Evolutionary conservation across 2,888 invertebrate species (phyloP).

Genomic region (Drosophila ezoana): DNA sequence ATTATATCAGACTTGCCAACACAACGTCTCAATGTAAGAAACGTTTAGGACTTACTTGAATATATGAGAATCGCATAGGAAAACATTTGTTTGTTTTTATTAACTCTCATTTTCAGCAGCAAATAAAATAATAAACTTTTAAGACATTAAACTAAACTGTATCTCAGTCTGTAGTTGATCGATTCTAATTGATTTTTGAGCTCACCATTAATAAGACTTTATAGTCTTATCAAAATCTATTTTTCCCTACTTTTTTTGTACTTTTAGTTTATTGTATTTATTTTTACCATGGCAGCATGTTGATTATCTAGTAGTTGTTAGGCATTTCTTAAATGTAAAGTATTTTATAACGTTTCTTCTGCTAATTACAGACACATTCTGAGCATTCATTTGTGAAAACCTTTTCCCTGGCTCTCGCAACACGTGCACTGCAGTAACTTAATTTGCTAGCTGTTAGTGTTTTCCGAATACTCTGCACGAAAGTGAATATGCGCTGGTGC

Average conservation of each 20-base stretch:
- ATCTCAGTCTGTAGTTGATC: no score
- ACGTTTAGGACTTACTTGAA: no score
- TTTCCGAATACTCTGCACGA: constrained; percentile 11
- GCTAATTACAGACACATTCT: constrained; percentile 34
- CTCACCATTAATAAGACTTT: no score
- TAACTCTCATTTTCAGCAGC: no score
- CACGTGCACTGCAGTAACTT: constrained; percentile 59
- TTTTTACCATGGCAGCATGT: neutral
- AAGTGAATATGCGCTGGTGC: neutral
- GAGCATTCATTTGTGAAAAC: constrained; percentile 24
- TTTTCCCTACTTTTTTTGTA: neutral
- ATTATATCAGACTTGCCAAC: no score
- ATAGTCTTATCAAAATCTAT: no score
- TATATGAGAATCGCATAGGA: no score
- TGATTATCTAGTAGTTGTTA: neutral
- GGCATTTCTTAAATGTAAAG: neutral
- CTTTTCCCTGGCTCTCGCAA: constrained; percentile 21
- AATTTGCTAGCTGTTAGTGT: constrained; percentile 29
- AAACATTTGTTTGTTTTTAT: no score
- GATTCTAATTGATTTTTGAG: no score
- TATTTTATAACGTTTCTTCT: neutral
- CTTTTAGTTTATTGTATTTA: neutral
- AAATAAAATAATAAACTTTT: no score
- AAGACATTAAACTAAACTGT: neutral
- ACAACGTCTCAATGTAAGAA: no score